Evolutionary conservation across 2,113 vertebrate genomes (phyloP).

Genomic region (Circaetus gallicus): DNA sequence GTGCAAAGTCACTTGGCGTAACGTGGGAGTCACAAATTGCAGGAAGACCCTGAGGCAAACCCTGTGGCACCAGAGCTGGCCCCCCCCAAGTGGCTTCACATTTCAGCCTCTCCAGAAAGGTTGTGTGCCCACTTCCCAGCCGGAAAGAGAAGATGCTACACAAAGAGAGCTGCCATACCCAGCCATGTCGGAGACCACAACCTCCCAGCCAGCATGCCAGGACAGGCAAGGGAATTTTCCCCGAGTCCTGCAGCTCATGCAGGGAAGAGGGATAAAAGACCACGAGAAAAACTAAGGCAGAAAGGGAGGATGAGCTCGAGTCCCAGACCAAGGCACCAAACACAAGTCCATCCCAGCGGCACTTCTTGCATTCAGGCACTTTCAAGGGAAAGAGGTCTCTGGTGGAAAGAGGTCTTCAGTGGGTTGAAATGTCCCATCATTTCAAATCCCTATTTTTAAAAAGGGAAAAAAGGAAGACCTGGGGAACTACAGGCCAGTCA

Average conservation of each 20-base stretch:
- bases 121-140: accelerated
- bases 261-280: not conserved
- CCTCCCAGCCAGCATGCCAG: accelerated
- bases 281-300: not conserved
- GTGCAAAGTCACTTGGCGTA: not conserved
- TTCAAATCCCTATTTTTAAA: too few species aligned
- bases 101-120: not conserved
- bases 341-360: not conserved
- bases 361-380: not conserved
- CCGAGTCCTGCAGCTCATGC: not conserved
- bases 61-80: not conserved
- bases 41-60: not conserved
- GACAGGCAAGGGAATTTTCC: not conserved
- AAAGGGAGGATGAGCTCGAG: not conserved
- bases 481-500: too few species aligned
- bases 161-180: not conserved
- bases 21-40: accelerated
- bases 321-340: not conserved
- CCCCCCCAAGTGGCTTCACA: accelerated
- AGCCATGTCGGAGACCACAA: accelerated
- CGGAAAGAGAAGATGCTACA: not conserved
- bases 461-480: too few species aligned
- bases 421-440: not conserved
- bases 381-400: not conserved
- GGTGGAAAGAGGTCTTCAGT: not conserved